Conservation (phyloP, 2,888 invertebrate genomes). For the Nasonia oneida region DNA sequence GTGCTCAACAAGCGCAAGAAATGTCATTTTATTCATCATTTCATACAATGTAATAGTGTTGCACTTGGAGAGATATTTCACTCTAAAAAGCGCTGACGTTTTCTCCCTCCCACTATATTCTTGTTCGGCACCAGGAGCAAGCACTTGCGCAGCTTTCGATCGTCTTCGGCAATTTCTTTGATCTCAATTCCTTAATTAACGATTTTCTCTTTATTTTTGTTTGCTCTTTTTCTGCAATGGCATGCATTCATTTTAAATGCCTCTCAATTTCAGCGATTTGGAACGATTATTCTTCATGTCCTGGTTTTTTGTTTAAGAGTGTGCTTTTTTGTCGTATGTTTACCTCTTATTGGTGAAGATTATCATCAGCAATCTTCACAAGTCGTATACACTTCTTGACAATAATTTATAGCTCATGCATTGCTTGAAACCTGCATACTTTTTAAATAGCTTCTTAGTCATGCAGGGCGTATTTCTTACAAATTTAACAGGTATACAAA, state of each 20-base stretch:
- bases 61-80: background rate
- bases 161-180: conserved; percentile 47
- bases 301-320: background rate
- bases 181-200: conserved; percentile 53
- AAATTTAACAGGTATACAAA: too few species aligned
- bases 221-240: conserved; percentile 16
- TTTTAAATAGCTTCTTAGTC: too few species aligned
- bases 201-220: conserved; percentile 51
- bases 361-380: too few species aligned
- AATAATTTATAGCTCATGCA: too few species aligned
- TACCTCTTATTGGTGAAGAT: too few species aligned
- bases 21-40: conserved; percentile 22
- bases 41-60: background rate
- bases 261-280: conserved; percentile 15
- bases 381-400: too few species aligned
- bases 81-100: background rate
- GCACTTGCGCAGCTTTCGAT: conserved; percentile 41
- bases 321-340: too few species aligned
- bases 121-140: background rate
- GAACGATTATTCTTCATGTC: background rate
- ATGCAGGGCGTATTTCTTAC: too few species aligned
- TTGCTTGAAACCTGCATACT: too few species aligned
- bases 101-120: background rate
- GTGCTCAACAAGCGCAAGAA: conserved; percentile 54
- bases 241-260: conserved; percentile 37